Conservation (phyloP, 1,140 invertebrate species). For the Stegodyphus mimosarum region DNA sequence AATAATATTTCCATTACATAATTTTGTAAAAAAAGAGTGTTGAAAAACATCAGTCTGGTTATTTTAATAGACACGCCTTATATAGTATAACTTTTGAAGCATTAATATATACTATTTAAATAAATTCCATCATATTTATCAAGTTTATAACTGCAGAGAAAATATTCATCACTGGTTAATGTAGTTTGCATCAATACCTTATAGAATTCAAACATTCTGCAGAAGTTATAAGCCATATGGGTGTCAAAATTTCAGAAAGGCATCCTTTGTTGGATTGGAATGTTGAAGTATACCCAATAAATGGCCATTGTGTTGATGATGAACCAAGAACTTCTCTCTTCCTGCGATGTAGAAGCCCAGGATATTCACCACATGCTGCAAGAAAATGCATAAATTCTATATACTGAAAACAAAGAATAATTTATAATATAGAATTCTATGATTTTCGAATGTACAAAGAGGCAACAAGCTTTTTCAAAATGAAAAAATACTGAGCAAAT, state of each 20-base stretch:
- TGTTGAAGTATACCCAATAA: conserved; percentile 39
- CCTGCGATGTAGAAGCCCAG: conserved; percentile 43
- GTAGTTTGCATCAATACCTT: conserved; percentile 6
- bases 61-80: too few species aligned
- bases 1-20: too few species aligned
- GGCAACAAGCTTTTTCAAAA: too few species aligned
- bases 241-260: conserved; percentile 56
- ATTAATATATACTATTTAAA: too few species aligned
- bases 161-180: background rate
- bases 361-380: conserved; percentile 43
- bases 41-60: too few species aligned
- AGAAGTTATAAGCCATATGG: conserved; percentile 61
- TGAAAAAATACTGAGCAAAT: too few species aligned
- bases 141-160: too few species aligned
- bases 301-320: conserved; percentile 53
- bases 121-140: too few species aligned
- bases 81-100: too few species aligned
- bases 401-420: background rate
- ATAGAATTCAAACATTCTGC: conserved; percentile 59
- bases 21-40: too few species aligned
- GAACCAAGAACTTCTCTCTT: conserved; percentile 28
- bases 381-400: conserved; percentile 1
- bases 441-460: too few species aligned
- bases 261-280: conserved; percentile 40
- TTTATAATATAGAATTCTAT: too few species aligned